phyloP scores from a whole-genome alignment of 2,888 invertebrate species.

The Cremastinae sp. region DNA sequence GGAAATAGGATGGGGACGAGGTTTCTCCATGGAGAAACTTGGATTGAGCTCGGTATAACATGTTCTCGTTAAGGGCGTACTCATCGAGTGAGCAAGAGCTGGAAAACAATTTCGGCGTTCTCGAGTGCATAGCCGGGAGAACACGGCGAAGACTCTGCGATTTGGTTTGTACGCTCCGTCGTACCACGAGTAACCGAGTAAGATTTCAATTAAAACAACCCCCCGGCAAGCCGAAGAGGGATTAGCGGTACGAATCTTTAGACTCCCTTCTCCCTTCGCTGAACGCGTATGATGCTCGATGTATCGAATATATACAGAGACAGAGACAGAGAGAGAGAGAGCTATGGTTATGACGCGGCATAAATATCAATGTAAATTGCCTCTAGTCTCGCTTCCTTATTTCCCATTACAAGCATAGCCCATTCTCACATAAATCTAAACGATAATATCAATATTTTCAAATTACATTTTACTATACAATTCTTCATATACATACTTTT shows the following conservation, averaged over 20 bases:
- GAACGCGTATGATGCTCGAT: slow-evolving; percentile 37
- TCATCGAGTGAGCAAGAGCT: slow-evolving; percentile 23
- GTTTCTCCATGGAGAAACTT: too few relatives aligned
- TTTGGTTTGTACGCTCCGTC: slow-evolving; percentile 54
- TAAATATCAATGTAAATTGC: slow-evolving; percentile 81
- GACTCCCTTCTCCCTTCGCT: slow-evolving; percentile 61
- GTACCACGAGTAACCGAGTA: slow-evolving; percentile 70
- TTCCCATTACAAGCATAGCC: slow-evolving; percentile 3
- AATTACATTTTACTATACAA: not conserved
- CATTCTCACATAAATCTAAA: slow-evolving; percentile 8
- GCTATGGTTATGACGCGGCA: slow-evolving; percentile 80
- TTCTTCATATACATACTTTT: too few relatives aligned
- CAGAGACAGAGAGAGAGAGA: slow-evolving; percentile 72
- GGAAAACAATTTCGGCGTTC: slow-evolving; percentile 43
- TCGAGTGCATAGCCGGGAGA: slow-evolving; percentile 60
- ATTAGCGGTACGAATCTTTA: slow-evolving; percentile 79
- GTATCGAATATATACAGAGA: slow-evolving; percentile 66
- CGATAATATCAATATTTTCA: not conserved
- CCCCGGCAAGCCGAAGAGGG: slow-evolving; percentile 75
- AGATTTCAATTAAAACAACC: slow-evolving; percentile 80
- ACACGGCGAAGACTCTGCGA: slow-evolving; percentile 57
- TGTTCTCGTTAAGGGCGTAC: slow-evolving; percentile 63
- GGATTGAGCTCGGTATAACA: slow-evolving; percentile 64
- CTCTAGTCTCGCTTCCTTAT: slow-evolving; percentile 61
- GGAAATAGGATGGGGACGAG: too few relatives aligned